Conservation (phyloP, 1,140 invertebrate species). For the Spodoptera frugiperda region DNA sequence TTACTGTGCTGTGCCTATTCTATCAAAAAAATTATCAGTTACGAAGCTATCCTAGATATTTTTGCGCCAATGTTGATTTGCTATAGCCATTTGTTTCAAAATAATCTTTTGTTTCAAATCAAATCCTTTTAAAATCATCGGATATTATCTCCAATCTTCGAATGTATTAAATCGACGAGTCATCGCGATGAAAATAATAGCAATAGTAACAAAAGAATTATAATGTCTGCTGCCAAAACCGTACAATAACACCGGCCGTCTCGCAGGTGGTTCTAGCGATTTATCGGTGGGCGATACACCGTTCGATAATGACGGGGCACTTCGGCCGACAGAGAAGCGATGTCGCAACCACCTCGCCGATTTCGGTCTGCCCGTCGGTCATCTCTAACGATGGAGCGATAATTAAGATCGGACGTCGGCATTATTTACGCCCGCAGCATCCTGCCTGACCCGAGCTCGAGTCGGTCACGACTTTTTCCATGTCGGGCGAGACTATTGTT, state of each 20-base stretch:
- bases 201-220: conserved; percentile 81
- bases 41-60: conserved; percentile 12
- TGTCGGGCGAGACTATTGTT: conserved; percentile 80
- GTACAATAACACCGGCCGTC: conserved; percentile 65
- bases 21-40: neutral
- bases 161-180: conserved; percentile 63
- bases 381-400: conserved; percentile 84
- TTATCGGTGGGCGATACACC: conserved; percentile 76
- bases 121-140: conserved; percentile 50
- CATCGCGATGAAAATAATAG: conserved; percentile 75
- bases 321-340: conserved; percentile 60
- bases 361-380: conserved; percentile 80
- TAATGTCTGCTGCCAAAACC: conserved; percentile 79
- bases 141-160: conserved; percentile 57
- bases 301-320: conserved; percentile 70
- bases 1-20: neutral
- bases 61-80: conserved; percentile 21
- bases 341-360: conserved; percentile 78
- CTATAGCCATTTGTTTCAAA: conserved; percentile 32
- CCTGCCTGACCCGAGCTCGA: conserved; percentile 72
- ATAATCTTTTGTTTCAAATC: conserved; percentile 54
- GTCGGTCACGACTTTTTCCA: conserved; percentile 83
- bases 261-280: conserved; percentile 79
- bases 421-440: conserved; percentile 84
- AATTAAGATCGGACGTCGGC: conserved; percentile 83